Evolutionary conservation across 2,797 vertebrate genomes (phyloP).

Genomic region (Simalia tracyae): DNA sequence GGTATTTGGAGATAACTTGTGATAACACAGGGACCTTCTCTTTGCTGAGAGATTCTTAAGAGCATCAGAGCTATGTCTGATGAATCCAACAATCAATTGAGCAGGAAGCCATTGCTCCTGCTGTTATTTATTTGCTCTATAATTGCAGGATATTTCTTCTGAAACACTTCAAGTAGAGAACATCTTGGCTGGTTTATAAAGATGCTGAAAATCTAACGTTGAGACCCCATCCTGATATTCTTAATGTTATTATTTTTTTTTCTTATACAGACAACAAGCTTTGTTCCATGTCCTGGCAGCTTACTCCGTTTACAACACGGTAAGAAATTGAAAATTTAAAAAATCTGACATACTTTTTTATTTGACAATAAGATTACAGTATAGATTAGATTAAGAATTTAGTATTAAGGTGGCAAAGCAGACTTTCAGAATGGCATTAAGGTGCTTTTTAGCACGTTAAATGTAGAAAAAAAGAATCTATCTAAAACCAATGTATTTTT

Average conservation of each 20-base stretch:
- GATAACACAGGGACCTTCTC: not conserved
- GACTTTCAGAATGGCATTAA: not conserved
- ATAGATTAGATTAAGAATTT: not conserved
- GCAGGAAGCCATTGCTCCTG: not conserved
- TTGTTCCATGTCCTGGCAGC: slow-evolving; percentile 88
- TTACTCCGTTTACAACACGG: slow-evolving; percentile 91
- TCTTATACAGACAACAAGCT: slow-evolving; percentile 83
- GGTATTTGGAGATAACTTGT: not conserved
- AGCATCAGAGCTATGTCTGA: not conserved
- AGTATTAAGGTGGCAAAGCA: not conserved
- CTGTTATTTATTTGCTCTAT: not conserved
- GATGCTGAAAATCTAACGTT: rapidly evolving
- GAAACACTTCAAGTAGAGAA: not conserved
- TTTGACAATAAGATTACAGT: not conserved
- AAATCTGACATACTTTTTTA: not conserved
- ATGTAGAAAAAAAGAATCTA: not conserved
- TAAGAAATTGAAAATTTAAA: slow-evolving; percentile 68
- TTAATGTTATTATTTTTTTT: slow-evolving; percentile 46
- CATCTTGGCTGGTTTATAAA: slow-evolving; percentile 6
- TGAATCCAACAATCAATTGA: not conserved
- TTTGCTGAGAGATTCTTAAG: not conserved
- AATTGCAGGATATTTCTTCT: not conserved
- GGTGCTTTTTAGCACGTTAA: not conserved
- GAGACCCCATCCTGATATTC: not conserved
- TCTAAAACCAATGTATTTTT: not conserved